Evolutionary conservation across 1,140 invertebrate genomes (phyloP), one percentile per base, ranked within the genome.

Genomic region (Drosophila carrolli): DNA sequence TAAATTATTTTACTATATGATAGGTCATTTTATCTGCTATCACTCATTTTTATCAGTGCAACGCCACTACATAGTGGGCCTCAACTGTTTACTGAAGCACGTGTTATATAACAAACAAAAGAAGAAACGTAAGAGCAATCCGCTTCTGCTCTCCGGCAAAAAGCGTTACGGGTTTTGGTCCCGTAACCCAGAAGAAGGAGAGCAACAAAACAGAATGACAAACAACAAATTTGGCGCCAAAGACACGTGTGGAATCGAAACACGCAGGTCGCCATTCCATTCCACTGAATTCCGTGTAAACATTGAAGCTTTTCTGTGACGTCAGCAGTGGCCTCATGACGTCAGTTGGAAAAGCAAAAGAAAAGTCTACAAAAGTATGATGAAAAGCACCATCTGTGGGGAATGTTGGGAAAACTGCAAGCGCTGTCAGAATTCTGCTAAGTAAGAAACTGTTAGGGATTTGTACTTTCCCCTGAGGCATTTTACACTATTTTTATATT

Each of bases 281-380:
- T 85, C 46, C 67, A 59, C 68, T 84, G 53, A 73, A 67, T 67
- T 63, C 19, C 70, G 51, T 78, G 81, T 88, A 88, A 88, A 89
- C 80, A 88, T 60, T 74, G 57, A 48, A 88, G 84, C 84, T 88
- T 88, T 88, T 88, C 57, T 84, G 77, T 88, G 84, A 88, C 84
- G 84, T 88, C 84, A 88, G 75, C 1, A 47, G 46, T 40, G 77
- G 19, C 76, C 65, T 75, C 53, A 80, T 88, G 84, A 88, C 84
- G 84, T 78, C 84, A 88, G 56, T 48, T 63, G 48, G 1, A n/a
- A 27, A 32, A n/a, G 37, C 40, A 50, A 35, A 5, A 10, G 2
- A 16, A 63, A 84, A 78, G 40, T 89, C 84, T 88, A 72, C 83
- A 86, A 40, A 57, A 53, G 10, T 27, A 35, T 35, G 7, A 29